Base-by-base conservation (phyloP, 2,888 invertebrate species). In the Cephus pygmeus region DNA sequence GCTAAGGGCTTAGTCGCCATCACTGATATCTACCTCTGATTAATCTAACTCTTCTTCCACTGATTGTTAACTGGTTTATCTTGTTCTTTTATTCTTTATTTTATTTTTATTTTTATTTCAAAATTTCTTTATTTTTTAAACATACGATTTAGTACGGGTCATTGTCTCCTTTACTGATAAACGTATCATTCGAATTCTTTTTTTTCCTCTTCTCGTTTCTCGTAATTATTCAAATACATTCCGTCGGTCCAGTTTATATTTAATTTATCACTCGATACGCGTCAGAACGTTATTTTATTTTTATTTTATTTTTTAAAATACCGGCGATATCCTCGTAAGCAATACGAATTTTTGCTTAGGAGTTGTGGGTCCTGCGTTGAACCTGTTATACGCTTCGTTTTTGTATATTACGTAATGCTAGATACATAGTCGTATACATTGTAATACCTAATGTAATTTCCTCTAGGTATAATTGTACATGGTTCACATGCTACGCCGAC, bases 1-100 rank as follows among this genome's bases (percentile, higher is more conserved):
- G 91, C 89, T 91, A 88, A 91, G 87, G 87, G 88, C 86, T 82
- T 82, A 77, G 78, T 76, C 56, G 71, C 76, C 77, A 79, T 78
- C 80, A 80, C 79, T 77, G 76, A 80, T 73, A 81, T 80, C 84
- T 83, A 85, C 83, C 82, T 83, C 84, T 78, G 56, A 56, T 56
- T 56, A 56, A 23, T 56, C 34, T 30, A 71, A 34, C 30, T 34
- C 34, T 30, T 71, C 71, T 30, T 71, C 71, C 15, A 30, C 34
- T 71, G 31, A 23, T 71, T 71, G 23, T 31, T 15, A 71, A 12
- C 71, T 31, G 31, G 30, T 71, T 15, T 71, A 11, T 71, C 23
- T 30, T 71, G 9, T 34, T 71, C 23, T 71, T 71, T 71, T 71
- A 71, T 11, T 34, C 31, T 71, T 30, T 12, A 71, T 33, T 12